Percentiles rank a stretch among this genome's conserved stretches.
These are phyloP conservation scores for Cactoblastis cactorum DNA, from an alignment of 2,888 invertebrate species.

Conservation along the genomic window DNA sequence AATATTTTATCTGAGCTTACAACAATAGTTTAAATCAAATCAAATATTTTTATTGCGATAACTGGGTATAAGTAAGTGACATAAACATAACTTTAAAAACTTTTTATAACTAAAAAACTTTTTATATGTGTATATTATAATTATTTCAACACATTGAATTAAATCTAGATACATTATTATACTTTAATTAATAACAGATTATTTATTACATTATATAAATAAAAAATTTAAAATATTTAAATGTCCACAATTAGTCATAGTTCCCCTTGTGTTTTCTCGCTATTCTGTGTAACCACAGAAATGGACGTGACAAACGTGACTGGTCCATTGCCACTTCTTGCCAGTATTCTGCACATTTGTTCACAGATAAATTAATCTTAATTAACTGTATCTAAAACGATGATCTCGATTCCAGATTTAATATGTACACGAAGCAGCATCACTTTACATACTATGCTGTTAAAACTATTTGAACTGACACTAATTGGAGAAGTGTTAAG, in stretches of 20 bases:
- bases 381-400: conserved; percentile 17
- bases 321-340: conserved; percentile 16
- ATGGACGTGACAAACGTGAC: conserved; percentile 12
- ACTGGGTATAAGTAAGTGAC: too few relatives aligned
- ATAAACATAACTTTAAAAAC: too few relatives aligned
- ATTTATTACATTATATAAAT: too few relatives aligned
- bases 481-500: background rate
- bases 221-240: background rate
- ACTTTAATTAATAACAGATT: too few relatives aligned
- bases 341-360: conserved; percentile 11
- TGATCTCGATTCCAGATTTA: conserved; percentile 4
- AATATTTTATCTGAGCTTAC: too few relatives aligned
- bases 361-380: conserved; percentile 16
- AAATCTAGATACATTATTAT: too few relatives aligned
- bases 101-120: too few relatives aligned
- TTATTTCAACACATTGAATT: too few relatives aligned
- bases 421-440: conserved; percentile 1
- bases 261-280: background rate
- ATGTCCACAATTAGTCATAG: background rate
- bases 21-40: too few relatives aligned
- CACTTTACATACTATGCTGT: background rate
- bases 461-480: conserved; percentile 1
- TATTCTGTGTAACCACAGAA: background rate
- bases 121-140: too few relatives aligned
- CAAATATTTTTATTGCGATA: too few relatives aligned